Conservation (phyloP, 2,113 vertebrate genomes). For the Neogobius melanostomus region DNA sequence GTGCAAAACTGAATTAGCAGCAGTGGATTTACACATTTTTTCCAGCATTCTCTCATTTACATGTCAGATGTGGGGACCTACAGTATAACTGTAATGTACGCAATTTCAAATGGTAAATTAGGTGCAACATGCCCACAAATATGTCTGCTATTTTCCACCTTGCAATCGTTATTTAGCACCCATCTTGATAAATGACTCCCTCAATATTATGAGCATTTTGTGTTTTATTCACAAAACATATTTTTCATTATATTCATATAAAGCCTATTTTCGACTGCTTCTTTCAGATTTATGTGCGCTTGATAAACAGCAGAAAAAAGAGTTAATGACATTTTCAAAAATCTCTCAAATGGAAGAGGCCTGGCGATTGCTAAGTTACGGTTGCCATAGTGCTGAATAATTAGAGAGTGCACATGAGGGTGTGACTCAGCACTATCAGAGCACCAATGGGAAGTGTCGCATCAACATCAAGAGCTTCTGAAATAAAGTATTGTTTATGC, state of each 20-base stretch:
- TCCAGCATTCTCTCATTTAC: no score
- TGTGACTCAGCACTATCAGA: conserved; percentile 71
- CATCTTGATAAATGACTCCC: no score
- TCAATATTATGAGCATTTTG: no score
- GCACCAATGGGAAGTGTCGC: conserved; percentile 61
- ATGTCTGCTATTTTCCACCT: no score
- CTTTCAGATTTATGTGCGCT: conserved; percentile 32
- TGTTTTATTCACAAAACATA: conserved; percentile 14
- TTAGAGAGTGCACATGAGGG: conserved; percentile 64
- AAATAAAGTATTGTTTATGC: conserved; percentile 74
- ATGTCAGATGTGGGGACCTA: no score
- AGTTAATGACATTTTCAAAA: conserved; percentile 47
- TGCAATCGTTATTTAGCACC: no score
- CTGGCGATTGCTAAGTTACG: conserved; percentile 67
- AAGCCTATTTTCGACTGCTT: conserved; percentile 3
- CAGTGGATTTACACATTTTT: no score
- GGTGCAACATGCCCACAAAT: no score
- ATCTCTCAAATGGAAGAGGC: conserved; percentile 54
- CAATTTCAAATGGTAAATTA: no score
- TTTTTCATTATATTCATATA: neutral
- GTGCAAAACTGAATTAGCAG: no score
- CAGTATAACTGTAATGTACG: no score
- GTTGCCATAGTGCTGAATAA: conserved; percentile 71
- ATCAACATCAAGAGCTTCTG: conserved; percentile 67
- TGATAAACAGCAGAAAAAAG: conserved; percentile 39